Conservation (phyloP, 2,113 vertebrate genomes). For the Charadrius vociferus region DNA sequence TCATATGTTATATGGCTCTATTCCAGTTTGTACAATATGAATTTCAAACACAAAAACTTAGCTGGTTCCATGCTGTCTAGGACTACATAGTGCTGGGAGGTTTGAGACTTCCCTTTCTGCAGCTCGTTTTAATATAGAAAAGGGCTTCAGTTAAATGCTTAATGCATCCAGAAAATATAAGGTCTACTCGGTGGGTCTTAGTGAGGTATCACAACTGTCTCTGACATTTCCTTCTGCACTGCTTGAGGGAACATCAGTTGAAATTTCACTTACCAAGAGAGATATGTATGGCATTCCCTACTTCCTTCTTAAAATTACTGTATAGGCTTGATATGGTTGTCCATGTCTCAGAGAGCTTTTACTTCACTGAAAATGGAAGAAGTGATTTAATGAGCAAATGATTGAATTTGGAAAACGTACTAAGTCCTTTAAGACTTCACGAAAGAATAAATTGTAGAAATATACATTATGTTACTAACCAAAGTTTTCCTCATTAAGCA, state of each 20-base stretch:
- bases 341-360: background rate
- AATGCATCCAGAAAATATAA: background rate
- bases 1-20: background rate
- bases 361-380: background rate
- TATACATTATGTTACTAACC: background rate
- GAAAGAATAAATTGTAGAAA: background rate
- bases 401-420: background rate
- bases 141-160: background rate
- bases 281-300: rapidly evolving
- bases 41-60: background rate
- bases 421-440: background rate
- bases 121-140: background rate
- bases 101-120: background rate
- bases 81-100: background rate
- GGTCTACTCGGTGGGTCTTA: background rate
- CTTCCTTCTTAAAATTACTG: background rate
- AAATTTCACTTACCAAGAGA: background rate
- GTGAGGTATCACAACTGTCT: background rate
- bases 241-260: background rate
- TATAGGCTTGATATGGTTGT: background rate
- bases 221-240: background rate
- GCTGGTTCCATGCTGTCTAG: background rate
- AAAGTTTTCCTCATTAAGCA: background rate
- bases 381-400: background rate
- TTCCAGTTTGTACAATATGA: background rate